Evolutionary conservation across 2,113 vertebrate species (phyloP), one percentile per base, ranked within the genome.

Genomic region (Rhipidura dahli): DNA sequence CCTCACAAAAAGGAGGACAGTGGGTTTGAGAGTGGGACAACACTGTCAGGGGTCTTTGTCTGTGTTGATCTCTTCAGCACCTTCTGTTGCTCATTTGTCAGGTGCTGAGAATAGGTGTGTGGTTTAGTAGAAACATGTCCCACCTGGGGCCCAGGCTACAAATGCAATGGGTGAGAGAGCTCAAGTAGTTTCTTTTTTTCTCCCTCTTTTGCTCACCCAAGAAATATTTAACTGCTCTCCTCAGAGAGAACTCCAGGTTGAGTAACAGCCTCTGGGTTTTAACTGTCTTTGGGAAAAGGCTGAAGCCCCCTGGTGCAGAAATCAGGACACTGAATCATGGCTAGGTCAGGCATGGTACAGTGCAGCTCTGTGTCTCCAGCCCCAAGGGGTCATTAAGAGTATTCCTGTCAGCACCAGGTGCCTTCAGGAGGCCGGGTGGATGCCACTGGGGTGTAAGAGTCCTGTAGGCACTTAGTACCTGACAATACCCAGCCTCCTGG

Each of bases 381-480:
- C 16, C 31, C 15, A 28, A 6, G 61, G 61, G 22, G 6, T 57
- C 33, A 33, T 69, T 59, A n/a, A 40, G 26, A 66, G 11, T 53
- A 71, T n/a, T 79, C n/a, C 23, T 22, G 20, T 8, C 40, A n/a
- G n/a, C n/a, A 50, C 1, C n/a, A 35, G 18, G 13, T 33, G 17
- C 45, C 51, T 33, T 20, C 40, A 78, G 69, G 26, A 73, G 49
- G 31, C 9, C 81, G 77, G 14, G 22, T 87, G 33, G 23, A 16
- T 66, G 56, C 26, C 1, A 1, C 1, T 69, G 31, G 44, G 18
- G 2, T 42, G 0, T 24, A 14, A 31, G 23, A 40, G 31, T 35
- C 31, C 27, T 44, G 7, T 2, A 35, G 31, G 28, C 28, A 70
- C n/a, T 63, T 49, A 11, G 5, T 76, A 5, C 66, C 63, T 70